A percentile compares a stretch with the other conserved stretches of the same genome.
Conservation (phyloP, 2,888 invertebrate species). For the Nomada fabriciana region DNA sequence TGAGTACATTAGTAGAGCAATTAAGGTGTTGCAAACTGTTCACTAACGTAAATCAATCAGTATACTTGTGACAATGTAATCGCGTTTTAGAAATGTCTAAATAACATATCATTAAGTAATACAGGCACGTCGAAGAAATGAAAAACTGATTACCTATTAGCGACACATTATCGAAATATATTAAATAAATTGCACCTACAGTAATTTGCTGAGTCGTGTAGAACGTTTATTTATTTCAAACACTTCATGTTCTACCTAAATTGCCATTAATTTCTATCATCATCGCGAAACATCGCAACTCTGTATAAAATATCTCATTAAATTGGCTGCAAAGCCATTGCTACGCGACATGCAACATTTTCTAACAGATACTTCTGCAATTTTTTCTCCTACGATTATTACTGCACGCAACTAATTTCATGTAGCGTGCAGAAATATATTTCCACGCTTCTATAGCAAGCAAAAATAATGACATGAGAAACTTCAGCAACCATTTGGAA, state of each 20-base stretch:
- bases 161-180: too few relatives aligned
- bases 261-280: neutral
- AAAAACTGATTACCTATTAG: too few relatives aligned
- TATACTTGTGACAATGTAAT: too few relatives aligned
- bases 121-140: too few relatives aligned
- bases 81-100: too few relatives aligned
- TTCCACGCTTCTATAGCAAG: neutral
- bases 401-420: neutral
- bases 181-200: too few relatives aligned
- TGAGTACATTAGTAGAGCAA: too few relatives aligned
- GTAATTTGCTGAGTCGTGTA: too few relatives aligned
- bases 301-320: neutral
- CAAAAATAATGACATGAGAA: slow-evolving; percentile 34
- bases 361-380: neutral
- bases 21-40: too few relatives aligned
- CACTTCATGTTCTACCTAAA: neutral
- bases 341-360: neutral
- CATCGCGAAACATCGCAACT: neutral
- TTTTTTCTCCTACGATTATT: neutral
- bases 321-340: neutral
- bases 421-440: neutral
- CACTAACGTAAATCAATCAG: too few relatives aligned
- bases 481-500: slow-evolving; percentile 6
- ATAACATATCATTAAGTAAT: too few relatives aligned
- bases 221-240: too few relatives aligned